Percentiles rank a stretch among this genome's conserved stretches.
Evolutionary conservation across 1,140 invertebrate species (phyloP).

Genomic region (Anastrepha obliqua): DNA sequence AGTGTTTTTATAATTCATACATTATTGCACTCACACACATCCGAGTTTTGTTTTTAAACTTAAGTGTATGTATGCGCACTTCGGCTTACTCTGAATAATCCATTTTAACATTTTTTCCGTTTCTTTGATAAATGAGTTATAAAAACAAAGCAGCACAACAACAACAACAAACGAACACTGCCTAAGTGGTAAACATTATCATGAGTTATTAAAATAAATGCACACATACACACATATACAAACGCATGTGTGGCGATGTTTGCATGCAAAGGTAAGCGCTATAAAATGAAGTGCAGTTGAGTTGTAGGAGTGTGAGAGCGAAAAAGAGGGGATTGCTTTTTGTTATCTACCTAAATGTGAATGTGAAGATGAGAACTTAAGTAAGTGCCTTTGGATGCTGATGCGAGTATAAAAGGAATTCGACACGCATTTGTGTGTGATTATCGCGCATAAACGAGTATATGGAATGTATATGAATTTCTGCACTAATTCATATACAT

Average conservation of each 20-base stretch:
- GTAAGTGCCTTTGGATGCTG: conserved; percentile 15
- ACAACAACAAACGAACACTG: neutral
- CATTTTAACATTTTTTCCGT: neutral
- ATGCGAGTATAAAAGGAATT: no score
- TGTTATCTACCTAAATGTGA: neutral
- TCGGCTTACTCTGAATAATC: neutral
- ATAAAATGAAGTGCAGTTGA: neutral
- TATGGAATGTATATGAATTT: neutral
- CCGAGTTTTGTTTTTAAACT: no score
- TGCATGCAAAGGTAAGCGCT: neutral
- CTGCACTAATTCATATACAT: neutral
- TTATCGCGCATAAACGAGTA: neutral
- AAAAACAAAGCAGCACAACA: neutral
- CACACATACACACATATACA: neutral
- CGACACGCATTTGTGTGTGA: no score
- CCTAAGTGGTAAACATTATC: conserved; percentile 5
- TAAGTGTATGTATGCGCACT: neutral
- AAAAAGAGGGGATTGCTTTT: neutral
- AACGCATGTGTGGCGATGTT: no score
- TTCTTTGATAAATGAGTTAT: neutral
- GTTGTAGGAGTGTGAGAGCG: neutral
- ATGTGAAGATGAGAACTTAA: neutral
- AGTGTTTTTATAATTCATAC: no score
- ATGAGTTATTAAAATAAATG: neutral
- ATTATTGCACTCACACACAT: no score